phyloP scores from a whole-genome alignment of 2,888 invertebrate genomes.

The Meganola albula region DNA sequence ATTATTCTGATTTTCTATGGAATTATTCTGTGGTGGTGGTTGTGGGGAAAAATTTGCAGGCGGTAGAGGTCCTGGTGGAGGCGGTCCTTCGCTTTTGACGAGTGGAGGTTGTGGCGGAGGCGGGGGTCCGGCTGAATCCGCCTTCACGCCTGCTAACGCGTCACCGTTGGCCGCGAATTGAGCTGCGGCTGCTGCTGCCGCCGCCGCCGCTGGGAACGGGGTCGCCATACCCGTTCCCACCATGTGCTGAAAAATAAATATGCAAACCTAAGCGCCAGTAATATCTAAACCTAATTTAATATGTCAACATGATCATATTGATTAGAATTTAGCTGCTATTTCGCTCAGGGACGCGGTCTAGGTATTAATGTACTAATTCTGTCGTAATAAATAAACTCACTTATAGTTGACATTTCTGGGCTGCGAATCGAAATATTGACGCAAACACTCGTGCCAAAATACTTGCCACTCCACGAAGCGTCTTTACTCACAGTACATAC shows the following conservation, averaged over 20 bases:
- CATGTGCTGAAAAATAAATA: constrained; percentile 87
- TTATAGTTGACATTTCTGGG: constrained; percentile 68
- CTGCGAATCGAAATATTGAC: constrained; percentile 71
- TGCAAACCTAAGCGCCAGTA: constrained; percentile 6
- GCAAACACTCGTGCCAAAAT: constrained; percentile 61
- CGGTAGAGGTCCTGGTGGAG: constrained; percentile 61
- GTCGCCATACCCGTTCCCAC: constrained; percentile 93
- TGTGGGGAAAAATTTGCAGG: constrained; percentile 70
- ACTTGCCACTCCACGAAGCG: constrained; percentile 33
- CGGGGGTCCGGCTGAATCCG: constrained; percentile 60
- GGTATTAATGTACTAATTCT: constrained; percentile 51
- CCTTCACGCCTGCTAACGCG: constrained; percentile 72
- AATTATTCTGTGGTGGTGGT: constrained; percentile 67
- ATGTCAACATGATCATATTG: constrained; percentile 33
- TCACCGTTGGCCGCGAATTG: constrained; percentile 77
- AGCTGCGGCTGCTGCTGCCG: constrained; percentile 80
- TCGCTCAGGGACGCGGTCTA: constrained; percentile 51
- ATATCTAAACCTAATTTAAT: constrained; percentile 3
- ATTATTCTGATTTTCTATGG: constrained; percentile 78
- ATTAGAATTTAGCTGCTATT: constrained; percentile 37
- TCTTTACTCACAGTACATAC: constrained; percentile 16
- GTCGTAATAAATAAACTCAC: constrained; percentile 63
- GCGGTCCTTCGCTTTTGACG: constrained; percentile 75
- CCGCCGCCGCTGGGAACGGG: constrained; percentile 83
- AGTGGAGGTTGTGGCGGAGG: constrained; percentile 60